Evolutionary conservation across 1,140 invertebrate species (phyloP), one percentile per base, ranked within the genome.

Genomic region (Nixonia krombeini): DNA sequence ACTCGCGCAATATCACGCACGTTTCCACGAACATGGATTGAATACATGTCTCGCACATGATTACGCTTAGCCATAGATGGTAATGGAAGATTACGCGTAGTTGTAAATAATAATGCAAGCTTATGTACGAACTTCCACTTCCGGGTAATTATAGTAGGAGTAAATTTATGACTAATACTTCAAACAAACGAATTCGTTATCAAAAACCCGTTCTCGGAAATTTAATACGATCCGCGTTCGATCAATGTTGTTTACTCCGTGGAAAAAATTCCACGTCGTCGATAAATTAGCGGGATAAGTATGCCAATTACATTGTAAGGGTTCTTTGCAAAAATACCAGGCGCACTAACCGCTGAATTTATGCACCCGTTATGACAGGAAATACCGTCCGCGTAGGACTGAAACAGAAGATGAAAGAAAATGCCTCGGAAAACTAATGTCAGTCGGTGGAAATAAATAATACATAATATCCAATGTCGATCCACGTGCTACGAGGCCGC

Each of bases 361-460:
- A 65, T 47, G 58, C 29, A 12, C 8, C 29, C 10, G 2, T 31
- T 31, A 31, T 4, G 8, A 31, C 9, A 9, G 2, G 6, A 21
- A 21, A 21, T 21, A 21, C 6, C 6, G 21, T 21, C 21, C 2
- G 6, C 21, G 21, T 3, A 6, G 2, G 21, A 56, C 56, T 45
- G 42, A 56, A 56, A 56, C 61, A 64, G 15, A 44, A 65, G 53
- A 65, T 65, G 53, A 65, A 58, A 65, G 62, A 53, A 31, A 52
- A 57, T 65, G 57, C 61, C 37, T 52, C 49, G 41, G 35, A 35
- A 47, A 1, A 3, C 15, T 40, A 40, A 40, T 49, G 58, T 35
- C 47, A 42, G 21, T 35, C 23, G 44, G 26, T 26, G 44, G 31
- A 21, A 41, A 33, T 49, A 13, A 47, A 52, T 53, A 15, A 28